Conservation (phyloP, 2,113 vertebrate genomes). For the Amia ocellicauda region DNA sequence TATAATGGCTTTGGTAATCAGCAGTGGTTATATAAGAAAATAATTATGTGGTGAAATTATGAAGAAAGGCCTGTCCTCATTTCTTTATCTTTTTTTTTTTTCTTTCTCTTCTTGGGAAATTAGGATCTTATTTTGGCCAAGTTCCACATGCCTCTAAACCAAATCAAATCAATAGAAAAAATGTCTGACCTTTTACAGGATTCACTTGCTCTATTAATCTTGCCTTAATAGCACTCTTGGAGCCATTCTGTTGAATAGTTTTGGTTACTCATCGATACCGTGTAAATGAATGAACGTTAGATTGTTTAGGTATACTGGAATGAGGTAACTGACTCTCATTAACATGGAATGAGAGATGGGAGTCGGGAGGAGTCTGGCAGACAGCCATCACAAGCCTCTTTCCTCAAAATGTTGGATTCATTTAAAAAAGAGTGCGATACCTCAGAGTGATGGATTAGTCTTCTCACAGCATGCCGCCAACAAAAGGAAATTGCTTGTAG, state of each 20-base stretch:
- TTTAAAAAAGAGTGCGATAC: neutral
- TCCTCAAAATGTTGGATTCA: constrained; percentile 2
- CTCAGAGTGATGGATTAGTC: neutral
- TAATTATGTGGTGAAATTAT: neutral
- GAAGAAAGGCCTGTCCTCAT: constrained; percentile 6
- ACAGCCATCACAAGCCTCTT: neutral
- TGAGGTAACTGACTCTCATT: neutral
- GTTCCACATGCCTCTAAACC: constrained; percentile 21
- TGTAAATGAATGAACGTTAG: constrained; percentile 10
- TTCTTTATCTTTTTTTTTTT: constrained; percentile 14
- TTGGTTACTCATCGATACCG: constrained; percentile 4
- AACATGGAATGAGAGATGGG: constrained; percentile 1
- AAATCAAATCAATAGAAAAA: constrained; percentile 16
- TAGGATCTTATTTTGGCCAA: constrained; percentile 23
- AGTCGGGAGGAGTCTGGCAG: constrained; percentile 12
- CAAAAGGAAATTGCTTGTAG: neutral
- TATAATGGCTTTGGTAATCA: constrained; percentile 19
- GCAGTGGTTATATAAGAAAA: neutral
- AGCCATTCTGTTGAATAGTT: constrained; percentile 15
- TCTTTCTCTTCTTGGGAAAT: constrained; percentile 6
- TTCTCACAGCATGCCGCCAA: neutral
- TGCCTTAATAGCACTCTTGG: constrained; percentile 13
- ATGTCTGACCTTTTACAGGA: constrained; percentile 8
- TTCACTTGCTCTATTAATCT: constrained; percentile 2
- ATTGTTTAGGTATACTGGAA: neutral